Base-by-base conservation (phyloP, 2,888 invertebrate genomes). In the Ormyrus pomaceus region DNA sequence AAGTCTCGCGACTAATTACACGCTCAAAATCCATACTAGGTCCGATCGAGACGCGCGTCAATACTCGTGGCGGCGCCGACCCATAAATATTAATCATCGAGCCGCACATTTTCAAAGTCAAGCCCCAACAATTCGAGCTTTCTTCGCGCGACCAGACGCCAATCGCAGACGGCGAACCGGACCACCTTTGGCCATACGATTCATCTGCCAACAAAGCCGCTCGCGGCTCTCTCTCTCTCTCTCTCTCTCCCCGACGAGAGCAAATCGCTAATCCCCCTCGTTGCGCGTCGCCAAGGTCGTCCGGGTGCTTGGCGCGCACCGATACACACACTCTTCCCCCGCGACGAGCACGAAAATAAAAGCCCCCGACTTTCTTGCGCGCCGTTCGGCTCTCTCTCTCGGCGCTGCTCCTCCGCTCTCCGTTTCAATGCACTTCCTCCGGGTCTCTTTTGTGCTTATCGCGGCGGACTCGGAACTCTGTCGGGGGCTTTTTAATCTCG, bases 361-460 rank as follows among this genome's bases (percentile, higher is more conserved):
- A 34, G 34, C 34, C 34, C 19, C 34, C 34, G 34, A 34, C 34
- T 4, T 34, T 34, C 34, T 34, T 34, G 34, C 34, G 34, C 34
- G 34, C 34, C 34, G 34, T 34, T 34, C 34, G 34, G 34, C 34
- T 34, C 34, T 19, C 19, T 6, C 6, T 66, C 7, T 11, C 51
- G 11, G 10, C 6, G 46, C 19, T 66, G 46, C 19, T 66, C 59
- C 19, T 6, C 50, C 68, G 68, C n/a, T 11, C n/a, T 11, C n/a
- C 45, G 8, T 50, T 69, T 71, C 70, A 59, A 10, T 71, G 56
- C 73, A 56, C 73, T 73, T 73, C 73, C 73, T 73, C 46, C 10
- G 64, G 61, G 56, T 48, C 62, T 64, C 65, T 73, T 56, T 73
- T 65, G 34, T 4, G 34, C 34, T 56, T 73, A 62, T 73, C 72